A percentile compares a stretch with the other conserved stretches of the same genome.
These are phyloP conservation scores for Leptosomus discolor DNA, from an alignment of 2,113 vertebrate genomes.

Conservation along the genomic window DNA sequence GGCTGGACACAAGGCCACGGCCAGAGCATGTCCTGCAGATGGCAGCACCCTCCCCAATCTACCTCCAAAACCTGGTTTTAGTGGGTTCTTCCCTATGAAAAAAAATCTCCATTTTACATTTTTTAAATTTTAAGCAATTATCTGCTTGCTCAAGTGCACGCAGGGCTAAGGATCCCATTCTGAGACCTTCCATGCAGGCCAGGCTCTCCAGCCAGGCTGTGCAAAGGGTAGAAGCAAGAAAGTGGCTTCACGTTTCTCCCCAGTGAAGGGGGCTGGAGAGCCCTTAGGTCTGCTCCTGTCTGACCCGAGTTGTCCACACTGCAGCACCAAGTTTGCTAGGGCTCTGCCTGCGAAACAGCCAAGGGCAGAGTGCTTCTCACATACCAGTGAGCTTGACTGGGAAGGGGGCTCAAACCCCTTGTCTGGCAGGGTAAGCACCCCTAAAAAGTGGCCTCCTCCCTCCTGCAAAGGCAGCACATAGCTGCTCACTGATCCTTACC, in stretches of 20 bases:
- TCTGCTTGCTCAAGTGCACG: rapidly evolving
- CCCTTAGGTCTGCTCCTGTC: not conserved
- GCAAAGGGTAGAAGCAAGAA: not conserved
- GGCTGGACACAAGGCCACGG: not conserved
- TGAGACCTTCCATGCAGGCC: rapidly evolving
- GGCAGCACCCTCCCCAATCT: not conserved
- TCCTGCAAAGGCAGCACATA: not conserved
- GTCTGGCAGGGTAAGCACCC: not conserved
- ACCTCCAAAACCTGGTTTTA: not conserved
- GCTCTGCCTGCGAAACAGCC: not conserved
- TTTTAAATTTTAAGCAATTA: not conserved
- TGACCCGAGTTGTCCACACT: rapidly evolving
- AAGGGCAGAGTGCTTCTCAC: not conserved
- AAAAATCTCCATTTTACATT: not conserved
- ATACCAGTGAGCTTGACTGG: not conserved
- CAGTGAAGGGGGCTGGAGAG: not conserved
- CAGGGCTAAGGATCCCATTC: not conserved
- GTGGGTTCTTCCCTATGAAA: not conserved
- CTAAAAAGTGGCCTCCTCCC: not conserved
- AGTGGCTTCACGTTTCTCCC: not conserved
- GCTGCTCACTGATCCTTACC: not conserved
- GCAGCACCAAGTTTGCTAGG: not conserved
- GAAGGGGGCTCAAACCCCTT: not conserved
- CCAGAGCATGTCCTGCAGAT: not conserved
- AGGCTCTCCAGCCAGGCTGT: not conserved